Conservation (phyloP, 2,888 invertebrate species). For the Pteria penguin region DNA sequence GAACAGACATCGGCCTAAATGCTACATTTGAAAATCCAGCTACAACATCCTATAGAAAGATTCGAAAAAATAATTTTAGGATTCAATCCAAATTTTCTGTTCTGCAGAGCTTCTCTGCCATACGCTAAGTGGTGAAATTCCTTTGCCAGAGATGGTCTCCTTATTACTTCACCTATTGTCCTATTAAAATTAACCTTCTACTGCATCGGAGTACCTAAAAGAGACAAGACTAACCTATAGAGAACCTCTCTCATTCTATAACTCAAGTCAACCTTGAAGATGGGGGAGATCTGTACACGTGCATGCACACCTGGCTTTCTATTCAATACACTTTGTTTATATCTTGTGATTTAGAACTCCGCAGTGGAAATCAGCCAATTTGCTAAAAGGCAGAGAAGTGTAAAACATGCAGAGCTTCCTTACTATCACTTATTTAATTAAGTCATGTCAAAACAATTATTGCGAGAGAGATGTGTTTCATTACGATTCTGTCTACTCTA, state of each 20-base stretch:
- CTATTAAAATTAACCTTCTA: too few species aligned
- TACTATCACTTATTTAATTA: background rate
- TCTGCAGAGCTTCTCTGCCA: too few species aligned
- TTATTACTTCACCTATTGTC: too few species aligned
- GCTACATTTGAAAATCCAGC: too few species aligned
- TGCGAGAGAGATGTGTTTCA: background rate
- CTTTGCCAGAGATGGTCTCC: background rate
- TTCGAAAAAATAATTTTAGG: too few species aligned
- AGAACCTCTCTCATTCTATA: background rate
- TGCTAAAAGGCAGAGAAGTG: background rate
- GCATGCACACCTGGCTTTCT: background rate
- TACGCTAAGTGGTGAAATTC: background rate
- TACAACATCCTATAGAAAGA: too few species aligned
- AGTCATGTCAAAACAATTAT: background rate
- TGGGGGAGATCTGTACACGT: background rate
- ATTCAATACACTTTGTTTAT: background rate
- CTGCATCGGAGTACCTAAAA: too few species aligned
- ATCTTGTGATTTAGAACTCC: background rate
- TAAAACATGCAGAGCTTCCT: background rate
- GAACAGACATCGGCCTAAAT: too few species aligned
- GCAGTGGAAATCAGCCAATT: background rate
- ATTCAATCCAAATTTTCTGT: too few species aligned
- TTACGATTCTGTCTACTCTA: too few species aligned
- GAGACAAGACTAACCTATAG: too few species aligned
- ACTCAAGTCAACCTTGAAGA: background rate